Percentiles rank a stretch among this genome's conserved stretches.
Evolutionary conservation across 2,113 vertebrate species (phyloP).

Genomic region (Barnardius zonarius): DNA sequence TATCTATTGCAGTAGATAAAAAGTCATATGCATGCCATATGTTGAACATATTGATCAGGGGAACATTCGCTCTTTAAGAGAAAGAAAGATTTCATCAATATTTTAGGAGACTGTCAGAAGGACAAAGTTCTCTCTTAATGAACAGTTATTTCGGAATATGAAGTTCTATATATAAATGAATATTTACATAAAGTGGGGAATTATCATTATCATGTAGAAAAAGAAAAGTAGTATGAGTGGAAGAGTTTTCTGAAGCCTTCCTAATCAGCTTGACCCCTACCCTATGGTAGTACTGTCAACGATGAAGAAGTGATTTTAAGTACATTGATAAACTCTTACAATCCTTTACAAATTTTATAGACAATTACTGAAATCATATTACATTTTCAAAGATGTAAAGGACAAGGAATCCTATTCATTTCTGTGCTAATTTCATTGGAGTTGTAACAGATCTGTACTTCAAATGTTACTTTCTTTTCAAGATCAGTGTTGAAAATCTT

Average conservation of each 20-base stretch:
- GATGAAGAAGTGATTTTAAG: background rate
- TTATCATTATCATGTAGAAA: background rate
- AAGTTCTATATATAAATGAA: background rate
- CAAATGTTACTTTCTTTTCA: background rate
- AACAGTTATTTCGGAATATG: background rate
- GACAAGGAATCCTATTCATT: background rate
- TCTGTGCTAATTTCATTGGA: background rate
- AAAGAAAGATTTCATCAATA: background rate
- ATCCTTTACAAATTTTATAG: background rate
- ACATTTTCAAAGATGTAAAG: background rate
- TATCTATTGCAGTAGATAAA: background rate
- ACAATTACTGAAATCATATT: background rate
- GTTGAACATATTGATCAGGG: background rate
- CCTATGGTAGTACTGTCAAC: background rate
- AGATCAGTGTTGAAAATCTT: background rate
- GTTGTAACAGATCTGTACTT: background rate
- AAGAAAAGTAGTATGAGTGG: background rate
- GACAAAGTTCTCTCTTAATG: background rate
- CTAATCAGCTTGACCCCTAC: background rate
- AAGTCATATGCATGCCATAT: background rate
- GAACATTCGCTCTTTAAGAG: background rate
- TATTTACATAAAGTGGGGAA: background rate
- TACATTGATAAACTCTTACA: background rate
- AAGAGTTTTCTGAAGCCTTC: background rate
- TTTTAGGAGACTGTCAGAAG: background rate